Percentiles rank a stretch among this genome's conserved stretches.
These are phyloP conservation scores for Candidula unifasciata DNA, from an alignment of 2,888 invertebrate species.

Conservation along the genomic window DNA sequence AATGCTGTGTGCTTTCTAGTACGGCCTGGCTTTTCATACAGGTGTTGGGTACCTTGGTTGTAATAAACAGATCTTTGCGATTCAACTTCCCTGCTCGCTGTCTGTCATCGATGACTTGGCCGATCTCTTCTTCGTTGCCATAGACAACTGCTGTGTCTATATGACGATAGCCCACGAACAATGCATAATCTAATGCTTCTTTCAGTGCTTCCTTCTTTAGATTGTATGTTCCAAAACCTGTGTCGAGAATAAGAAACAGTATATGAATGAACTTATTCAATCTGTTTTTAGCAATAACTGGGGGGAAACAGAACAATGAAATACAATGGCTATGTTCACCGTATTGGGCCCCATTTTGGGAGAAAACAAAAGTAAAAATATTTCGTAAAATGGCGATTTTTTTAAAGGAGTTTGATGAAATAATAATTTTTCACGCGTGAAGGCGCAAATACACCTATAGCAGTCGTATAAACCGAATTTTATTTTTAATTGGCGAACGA, in stretches of 20 bases:
- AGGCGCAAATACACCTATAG: too few species aligned
- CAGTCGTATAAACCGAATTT: too few species aligned
- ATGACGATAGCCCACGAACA: slow-evolving; percentile 63
- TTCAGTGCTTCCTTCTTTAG: slow-evolving; percentile 57
- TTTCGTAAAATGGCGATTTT: too few species aligned
- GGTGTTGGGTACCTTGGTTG: slow-evolving; percentile 63
- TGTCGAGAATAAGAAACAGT: slow-evolving; percentile 45
- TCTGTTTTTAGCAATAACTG: not conserved
- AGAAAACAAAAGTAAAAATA: too few species aligned
- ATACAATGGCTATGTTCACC: too few species aligned
- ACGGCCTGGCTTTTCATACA: slow-evolving; percentile 56
- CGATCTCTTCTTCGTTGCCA: slow-evolving; percentile 65
- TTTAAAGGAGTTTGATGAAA: too few species aligned
- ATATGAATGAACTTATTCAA: not conserved
- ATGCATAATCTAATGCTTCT: slow-evolving; percentile 62
- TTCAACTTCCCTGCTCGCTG: slow-evolving; percentile 59
- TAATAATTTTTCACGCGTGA: too few species aligned
- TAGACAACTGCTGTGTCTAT: slow-evolving; percentile 68
- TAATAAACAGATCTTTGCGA: slow-evolving; percentile 65
- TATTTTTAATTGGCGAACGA: too few species aligned
- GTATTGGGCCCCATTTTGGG: too few species aligned
- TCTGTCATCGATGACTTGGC: slow-evolving; percentile 58
- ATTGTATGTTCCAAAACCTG: slow-evolving; percentile 64
- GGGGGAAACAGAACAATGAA: not conserved
- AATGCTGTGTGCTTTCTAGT: slow-evolving; percentile 59